phyloP scores from a whole-genome alignment of 1,140 invertebrate genomes.

The Paraescarpia echinospica region DNA sequence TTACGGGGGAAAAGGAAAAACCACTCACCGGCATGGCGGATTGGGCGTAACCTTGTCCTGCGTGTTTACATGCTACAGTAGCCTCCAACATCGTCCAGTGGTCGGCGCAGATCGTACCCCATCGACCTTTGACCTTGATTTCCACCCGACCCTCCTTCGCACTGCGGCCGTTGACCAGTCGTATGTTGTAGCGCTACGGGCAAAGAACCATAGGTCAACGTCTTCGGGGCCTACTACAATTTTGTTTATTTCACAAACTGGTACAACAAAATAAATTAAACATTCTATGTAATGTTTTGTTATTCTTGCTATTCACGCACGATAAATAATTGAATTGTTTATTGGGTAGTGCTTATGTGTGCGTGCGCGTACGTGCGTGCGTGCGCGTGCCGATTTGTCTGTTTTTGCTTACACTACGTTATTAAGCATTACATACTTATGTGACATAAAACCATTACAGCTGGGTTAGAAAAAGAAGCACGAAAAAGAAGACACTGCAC shows the following conservation, averaged over 20 bases:
- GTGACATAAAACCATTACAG: too few species aligned
- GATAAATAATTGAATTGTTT: too few species aligned
- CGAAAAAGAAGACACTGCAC: too few species aligned
- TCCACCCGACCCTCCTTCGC: constrained; percentile 42
- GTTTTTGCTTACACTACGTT: too few species aligned
- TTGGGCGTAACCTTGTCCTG: constrained; percentile 40
- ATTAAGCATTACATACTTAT: too few species aligned
- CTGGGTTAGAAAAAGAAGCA: too few species aligned
- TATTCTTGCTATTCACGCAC: not conserved
- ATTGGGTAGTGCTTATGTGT: too few species aligned
- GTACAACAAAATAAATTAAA: too few species aligned
- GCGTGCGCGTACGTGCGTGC: too few species aligned
- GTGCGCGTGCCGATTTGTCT: too few species aligned
- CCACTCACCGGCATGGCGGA: constrained; percentile 37
- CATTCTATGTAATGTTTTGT: too few species aligned
- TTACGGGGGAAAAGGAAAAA: too few species aligned
- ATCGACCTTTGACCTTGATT: constrained; percentile 35
- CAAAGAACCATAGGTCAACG: not conserved
- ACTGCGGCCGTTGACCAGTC: constrained; percentile 37
- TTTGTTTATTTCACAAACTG: not conserved
- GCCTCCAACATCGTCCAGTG: constrained; percentile 46
- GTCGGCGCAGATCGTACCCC: constrained; percentile 47
- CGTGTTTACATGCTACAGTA: constrained; percentile 45
- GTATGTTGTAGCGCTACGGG: constrained; percentile 31
- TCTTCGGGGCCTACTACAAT: not conserved